These are phyloP conservation scores for Phaethornis superciliosus DNA, from an alignment of 2,113 vertebrate genomes.

Conservation along the genomic window DNA sequence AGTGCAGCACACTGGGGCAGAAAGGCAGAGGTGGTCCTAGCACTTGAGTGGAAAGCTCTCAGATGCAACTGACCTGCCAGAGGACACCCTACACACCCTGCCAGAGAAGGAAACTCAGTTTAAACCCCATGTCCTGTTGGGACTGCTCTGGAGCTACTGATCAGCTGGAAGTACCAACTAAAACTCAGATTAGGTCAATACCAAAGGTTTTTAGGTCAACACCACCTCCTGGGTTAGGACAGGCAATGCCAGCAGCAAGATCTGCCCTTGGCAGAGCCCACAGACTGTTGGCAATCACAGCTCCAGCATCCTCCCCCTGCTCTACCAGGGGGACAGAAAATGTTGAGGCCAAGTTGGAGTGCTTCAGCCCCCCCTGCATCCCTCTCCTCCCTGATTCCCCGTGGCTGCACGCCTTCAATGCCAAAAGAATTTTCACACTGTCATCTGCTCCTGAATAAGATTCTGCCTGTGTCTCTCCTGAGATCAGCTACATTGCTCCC, in stretches of 20 bases:
- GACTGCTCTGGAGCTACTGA: neutral
- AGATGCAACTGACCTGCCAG: neutral
- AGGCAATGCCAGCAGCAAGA: neutral
- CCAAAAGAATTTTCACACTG: neutral
- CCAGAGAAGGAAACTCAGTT: neutral
- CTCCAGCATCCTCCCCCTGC: neutral
- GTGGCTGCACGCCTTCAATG: fast-evolving
- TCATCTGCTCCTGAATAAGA: neutral
- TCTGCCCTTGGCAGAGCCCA: neutral
- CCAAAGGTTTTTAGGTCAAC: neutral
- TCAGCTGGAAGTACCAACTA: neutral
- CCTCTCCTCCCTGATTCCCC: neutral
- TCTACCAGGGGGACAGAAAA: neutral
- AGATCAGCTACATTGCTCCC: neutral
- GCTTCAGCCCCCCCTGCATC: neutral
- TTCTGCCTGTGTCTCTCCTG: neutral
- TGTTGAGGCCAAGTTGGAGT: neutral
- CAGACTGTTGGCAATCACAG: fast-evolving
- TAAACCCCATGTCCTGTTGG: fast-evolving
- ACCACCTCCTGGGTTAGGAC: neutral
- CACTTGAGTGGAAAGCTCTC: fast-evolving
- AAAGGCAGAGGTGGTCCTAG: neutral
- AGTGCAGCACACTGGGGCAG: fast-evolving
- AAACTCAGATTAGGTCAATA: neutral
- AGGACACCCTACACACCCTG: neutral